These are phyloP conservation scores for Phocides pigmalion DNA, from an alignment of 1,140 invertebrate species.

Conservation along the genomic window DNA sequence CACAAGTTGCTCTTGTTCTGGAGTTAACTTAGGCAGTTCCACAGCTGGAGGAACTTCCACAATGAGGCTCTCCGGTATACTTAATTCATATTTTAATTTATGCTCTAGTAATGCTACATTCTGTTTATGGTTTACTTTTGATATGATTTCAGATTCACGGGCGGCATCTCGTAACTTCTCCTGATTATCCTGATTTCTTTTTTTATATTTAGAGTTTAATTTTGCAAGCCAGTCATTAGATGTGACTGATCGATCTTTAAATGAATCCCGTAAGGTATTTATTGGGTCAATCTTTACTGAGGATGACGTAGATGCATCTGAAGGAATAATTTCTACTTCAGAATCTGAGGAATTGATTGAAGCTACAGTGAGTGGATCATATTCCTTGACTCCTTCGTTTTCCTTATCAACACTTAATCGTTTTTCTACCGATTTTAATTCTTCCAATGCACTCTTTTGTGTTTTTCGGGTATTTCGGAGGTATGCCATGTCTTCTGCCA, in stretches of 20 bases:
- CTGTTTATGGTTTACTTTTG: conserved; percentile 75
- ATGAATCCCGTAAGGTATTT: conserved; percentile 67
- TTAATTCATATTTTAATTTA: conserved; percentile 75
- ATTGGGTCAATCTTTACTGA: conserved; percentile 66
- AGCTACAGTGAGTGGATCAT: conserved; percentile 74
- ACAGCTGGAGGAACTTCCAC: conserved; percentile 73
- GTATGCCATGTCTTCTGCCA: conserved; percentile 66
- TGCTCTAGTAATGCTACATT: conserved; percentile 69
- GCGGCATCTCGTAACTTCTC: conserved; percentile 67
- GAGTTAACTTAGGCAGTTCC: conserved; percentile 80
- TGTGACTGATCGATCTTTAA: conserved; percentile 57
- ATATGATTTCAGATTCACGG: conserved; percentile 71
- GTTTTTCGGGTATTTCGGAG: conserved; percentile 60
- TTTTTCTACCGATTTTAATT: conserved; percentile 65
- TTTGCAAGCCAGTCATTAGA: conserved; percentile 67
- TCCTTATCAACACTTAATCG: conserved; percentile 53
- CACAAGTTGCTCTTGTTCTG: conserved; percentile 81
- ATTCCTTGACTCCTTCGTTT: conserved; percentile 60
- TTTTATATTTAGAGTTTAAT: conserved; percentile 72
- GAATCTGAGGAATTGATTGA: conserved; percentile 80
- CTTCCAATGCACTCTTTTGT: conserved; percentile 64
- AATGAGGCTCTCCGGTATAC: conserved; percentile 72
- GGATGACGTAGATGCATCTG: conserved; percentile 73
- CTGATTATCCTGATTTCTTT: conserved; percentile 65
- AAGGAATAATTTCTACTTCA: conserved; percentile 72